These are phyloP conservation scores for Platycheirus rosarum DNA, from an alignment of 2,888 invertebrate species.

Conservation along the genomic window DNA sequence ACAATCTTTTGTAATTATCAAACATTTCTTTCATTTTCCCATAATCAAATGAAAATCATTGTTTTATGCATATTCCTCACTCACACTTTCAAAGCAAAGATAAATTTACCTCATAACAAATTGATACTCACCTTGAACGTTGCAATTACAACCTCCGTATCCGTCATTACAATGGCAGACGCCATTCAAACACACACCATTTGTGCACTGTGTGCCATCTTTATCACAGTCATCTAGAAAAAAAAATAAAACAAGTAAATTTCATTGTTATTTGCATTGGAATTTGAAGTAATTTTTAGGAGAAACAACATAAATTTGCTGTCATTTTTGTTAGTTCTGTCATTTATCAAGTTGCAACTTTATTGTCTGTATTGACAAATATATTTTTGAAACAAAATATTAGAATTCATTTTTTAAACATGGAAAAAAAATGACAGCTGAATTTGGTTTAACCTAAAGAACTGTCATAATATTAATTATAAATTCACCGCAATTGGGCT, in stretches of 20 bases:
- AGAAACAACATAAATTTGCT: neutral
- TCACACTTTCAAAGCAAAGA: neutral
- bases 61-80: constrained; percentile 1
- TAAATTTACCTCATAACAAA: constrained; percentile 1
- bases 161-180: constrained; percentile 98
- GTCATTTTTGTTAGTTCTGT: neutral
- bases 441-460: neutral
- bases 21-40: constrained; percentile 1
- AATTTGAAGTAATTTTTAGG: neutral
- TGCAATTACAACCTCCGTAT: constrained; percentile 96
- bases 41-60: constrained; percentile 16
- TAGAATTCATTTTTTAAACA: neutral
- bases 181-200: constrained; percentile 95
- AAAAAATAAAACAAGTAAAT: constrained; percentile 33
- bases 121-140: constrained; percentile 90
- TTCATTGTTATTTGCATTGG: neutral
- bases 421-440: neutral
- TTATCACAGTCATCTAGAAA: constrained; percentile 93
- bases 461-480: no score
- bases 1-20: constrained; percentile 9
- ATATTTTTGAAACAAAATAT: neutral
- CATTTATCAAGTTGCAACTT: constrained; percentile 8
- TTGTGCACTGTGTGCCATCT: constrained; percentile 94
- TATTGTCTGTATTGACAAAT: neutral
- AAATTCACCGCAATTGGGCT: no score